These are phyloP conservation scores for Trachemys scripta DNA, from an alignment of 2,113 vertebrate species.

Conservation along the genomic window DNA sequence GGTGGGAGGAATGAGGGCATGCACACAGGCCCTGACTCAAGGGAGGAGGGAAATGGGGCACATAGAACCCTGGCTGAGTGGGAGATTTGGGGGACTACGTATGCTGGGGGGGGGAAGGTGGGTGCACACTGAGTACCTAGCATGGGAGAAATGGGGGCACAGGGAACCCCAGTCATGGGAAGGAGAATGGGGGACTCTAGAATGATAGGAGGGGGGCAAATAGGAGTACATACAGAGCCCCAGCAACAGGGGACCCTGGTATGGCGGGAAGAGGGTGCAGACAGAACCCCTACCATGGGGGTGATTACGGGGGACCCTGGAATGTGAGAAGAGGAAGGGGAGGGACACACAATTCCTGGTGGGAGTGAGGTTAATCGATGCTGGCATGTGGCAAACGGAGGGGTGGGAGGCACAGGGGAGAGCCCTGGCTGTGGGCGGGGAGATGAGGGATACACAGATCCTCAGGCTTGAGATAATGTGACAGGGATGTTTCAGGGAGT, in stretches of 20 bases:
- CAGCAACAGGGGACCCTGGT: neutral
- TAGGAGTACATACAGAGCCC: neutral
- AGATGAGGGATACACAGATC: neutral
- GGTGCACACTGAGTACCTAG: neutral
- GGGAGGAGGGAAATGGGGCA: neutral
- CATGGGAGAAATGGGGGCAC: neutral
- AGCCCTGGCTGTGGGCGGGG: neutral
- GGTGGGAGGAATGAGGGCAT: neutral
- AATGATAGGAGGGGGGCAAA: neutral
- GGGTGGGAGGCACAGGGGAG: neutral
- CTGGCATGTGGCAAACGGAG: too few species aligned
- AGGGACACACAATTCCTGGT: neutral
- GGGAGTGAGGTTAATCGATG: neutral
- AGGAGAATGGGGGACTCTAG: neutral
- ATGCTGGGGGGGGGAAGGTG: too few species aligned
- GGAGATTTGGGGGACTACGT: too few species aligned
- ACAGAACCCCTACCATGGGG: neutral
- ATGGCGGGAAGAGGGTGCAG: neutral
- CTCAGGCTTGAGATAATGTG: neutral
- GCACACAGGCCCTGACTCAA: neutral
- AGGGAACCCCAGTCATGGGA: neutral
- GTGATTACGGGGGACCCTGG: neutral
- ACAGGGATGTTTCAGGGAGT: too few species aligned
- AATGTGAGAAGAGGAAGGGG: neutral
- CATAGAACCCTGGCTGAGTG: neutral